Percentiles rank a stretch among this genome's conserved stretches.
Conservation (phyloP, 2,797 vertebrate species). For the Pagetopsis macropterus region DNA sequence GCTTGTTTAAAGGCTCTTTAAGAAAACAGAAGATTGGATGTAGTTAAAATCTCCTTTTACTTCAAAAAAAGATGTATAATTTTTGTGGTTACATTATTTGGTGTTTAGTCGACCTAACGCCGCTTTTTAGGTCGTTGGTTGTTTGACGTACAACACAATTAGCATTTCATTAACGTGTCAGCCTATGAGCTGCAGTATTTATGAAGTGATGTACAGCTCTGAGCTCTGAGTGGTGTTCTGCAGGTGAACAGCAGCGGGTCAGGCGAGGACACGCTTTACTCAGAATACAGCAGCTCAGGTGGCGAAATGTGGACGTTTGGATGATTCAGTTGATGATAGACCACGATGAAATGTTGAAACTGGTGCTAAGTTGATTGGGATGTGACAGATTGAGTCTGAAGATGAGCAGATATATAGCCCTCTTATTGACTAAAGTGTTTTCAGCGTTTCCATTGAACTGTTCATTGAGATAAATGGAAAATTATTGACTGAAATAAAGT, state of each 20-base stretch:
- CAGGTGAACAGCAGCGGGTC: background rate
- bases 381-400: background rate
- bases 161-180: background rate
- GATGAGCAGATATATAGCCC: background rate
- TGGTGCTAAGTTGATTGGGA: too few relatives aligned
- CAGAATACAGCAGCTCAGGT: background rate
- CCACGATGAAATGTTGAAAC: too few relatives aligned
- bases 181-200: background rate
- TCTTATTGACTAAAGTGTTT: background rate
- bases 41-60: background rate
- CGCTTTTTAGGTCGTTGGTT: background rate
- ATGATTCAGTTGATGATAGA: too few relatives aligned
- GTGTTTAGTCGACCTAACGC: background rate
- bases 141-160: background rate
- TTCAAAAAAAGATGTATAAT: background rate
- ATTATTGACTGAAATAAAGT: background rate
- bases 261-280: background rate
- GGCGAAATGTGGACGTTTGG: background rate
- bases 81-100: background rate
- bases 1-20: background rate
- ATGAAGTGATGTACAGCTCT: too few relatives aligned
- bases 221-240: too few relatives aligned
- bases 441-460: background rate
- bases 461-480: background rate
- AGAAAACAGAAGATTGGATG: background rate